Conservation (phyloP, 1,140 invertebrate species). For the Drosophila erecta region DNA sequence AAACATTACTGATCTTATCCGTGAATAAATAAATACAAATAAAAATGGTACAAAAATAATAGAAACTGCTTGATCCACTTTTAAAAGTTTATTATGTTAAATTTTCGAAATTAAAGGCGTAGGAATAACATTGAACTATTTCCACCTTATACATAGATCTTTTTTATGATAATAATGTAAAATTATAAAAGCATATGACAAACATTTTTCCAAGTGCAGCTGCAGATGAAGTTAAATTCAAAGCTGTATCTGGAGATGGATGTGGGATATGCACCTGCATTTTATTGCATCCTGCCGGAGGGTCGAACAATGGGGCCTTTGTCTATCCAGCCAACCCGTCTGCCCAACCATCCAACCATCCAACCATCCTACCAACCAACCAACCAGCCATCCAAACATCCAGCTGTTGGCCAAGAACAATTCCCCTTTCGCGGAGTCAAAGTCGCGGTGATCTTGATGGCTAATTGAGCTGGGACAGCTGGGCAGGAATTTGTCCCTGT, state of each 20-base stretch:
- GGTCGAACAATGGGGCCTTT: conserved; percentile 64
- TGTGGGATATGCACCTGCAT: conserved; percentile 62
- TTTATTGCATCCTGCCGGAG: conserved; percentile 77
- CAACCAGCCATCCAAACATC: conserved; percentile 7
- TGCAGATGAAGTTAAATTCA: conserved; percentile 34
- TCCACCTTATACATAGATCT: no score
- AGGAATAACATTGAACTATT: no score
- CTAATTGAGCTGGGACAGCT: conserved; percentile 57
- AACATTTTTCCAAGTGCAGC: conserved; percentile 11
- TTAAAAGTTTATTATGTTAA: no score
- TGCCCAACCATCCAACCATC: neutral
- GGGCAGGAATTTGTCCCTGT: conserved; percentile 63
- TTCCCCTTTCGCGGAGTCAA: conserved; percentile 20
- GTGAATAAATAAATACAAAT: neutral
- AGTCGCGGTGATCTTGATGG: conserved; percentile 44
- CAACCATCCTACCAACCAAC: conserved; percentile 33
- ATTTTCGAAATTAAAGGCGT: no score
- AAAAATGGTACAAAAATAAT: neutral
- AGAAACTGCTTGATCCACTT: neutral
- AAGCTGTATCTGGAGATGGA: conserved; percentile 12
- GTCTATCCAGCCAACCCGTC: conserved; percentile 51
- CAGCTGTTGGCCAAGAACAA: conserved; percentile 49
- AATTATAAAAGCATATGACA: neutral
- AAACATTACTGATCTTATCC: neutral
- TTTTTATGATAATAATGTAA: no score